Percentiles rank a stretch among this genome's conserved stretches.
These are phyloP conservation scores for Tribolium freemani DNA, from an alignment of 2,888 invertebrate genomes.

Conservation along the genomic window DNA sequence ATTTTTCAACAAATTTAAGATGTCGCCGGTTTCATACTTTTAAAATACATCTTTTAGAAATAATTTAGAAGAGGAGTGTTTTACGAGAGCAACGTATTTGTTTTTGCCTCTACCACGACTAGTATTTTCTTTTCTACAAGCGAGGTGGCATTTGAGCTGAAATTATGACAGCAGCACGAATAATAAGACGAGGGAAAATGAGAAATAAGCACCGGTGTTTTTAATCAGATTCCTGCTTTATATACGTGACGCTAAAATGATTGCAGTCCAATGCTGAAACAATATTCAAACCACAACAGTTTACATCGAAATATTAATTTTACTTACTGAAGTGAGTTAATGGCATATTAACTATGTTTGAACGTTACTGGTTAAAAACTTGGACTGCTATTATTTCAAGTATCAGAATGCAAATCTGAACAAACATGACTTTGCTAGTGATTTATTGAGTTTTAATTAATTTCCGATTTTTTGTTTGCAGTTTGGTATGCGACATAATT, in stretches of 20 bases:
- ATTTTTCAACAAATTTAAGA: not conserved
- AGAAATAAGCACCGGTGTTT: not conserved
- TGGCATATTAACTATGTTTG: not conserved
- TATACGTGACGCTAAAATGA: not conserved
- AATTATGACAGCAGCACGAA: not conserved
- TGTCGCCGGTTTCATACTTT: not conserved
- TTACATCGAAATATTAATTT: not conserved
- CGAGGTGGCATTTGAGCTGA: not conserved
- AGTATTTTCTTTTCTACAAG: not conserved
- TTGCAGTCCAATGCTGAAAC: not conserved
- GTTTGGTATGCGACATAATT: slow-evolving; percentile 22
- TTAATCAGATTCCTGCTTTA: not conserved
- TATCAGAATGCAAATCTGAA: slow-evolving; percentile 2
- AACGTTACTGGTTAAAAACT: no score
- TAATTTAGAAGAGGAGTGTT: not conserved
- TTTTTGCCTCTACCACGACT: not conserved
- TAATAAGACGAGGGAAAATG: not conserved
- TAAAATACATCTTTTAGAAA: not conserved
- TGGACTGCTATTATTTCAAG: not conserved
- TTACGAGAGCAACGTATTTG: not conserved
- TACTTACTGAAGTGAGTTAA: not conserved
- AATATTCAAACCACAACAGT: not conserved
- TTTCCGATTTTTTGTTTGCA: slow-evolving; percentile 26
- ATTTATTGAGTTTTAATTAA: slow-evolving; percentile 24
- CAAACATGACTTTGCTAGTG: slow-evolving; percentile 19